phyloP scores from a whole-genome alignment of 2,888 invertebrate genomes.

The Cetonia aurata region DNA sequence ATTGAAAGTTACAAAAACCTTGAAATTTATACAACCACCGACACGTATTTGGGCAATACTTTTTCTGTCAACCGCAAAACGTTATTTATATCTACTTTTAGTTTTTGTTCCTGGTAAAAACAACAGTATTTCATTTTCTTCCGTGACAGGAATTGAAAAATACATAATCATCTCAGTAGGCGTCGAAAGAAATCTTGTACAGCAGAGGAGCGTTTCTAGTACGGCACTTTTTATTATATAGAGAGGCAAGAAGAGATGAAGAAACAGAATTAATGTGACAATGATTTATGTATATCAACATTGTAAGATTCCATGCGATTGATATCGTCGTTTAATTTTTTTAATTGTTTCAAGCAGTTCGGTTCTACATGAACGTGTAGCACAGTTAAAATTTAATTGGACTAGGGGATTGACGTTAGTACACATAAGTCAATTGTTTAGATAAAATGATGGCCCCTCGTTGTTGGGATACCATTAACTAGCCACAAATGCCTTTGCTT shows the following conservation, averaged over 20 bases:
- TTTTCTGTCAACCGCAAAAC: conserved; percentile 19
- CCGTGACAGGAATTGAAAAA: conserved; percentile 41
- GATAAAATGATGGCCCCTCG: conserved; percentile 11
- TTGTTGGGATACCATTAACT: background rate
- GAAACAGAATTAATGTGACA: conserved; percentile 22
- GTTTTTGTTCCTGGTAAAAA: conserved; percentile 33
- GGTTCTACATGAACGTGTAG: conserved; percentile 8
- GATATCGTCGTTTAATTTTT: conserved; percentile 19
- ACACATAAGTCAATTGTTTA: conserved; percentile 26
- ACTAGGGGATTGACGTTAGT: conserved; percentile 20
- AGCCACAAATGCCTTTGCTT: conserved; percentile 19
- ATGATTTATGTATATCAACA: conserved; percentile 28
- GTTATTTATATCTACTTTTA: conserved; percentile 21
- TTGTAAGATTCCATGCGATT: conserved; percentile 9
- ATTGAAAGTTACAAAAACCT: background rate
- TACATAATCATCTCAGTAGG: conserved; percentile 29
- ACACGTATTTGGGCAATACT: conserved; percentile 12
- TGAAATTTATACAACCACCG: conserved; percentile 24
- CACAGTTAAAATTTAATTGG: conserved; percentile 22
- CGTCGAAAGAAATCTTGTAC: conserved; percentile 30
- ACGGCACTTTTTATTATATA: conserved; percentile 3
- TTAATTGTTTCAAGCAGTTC: conserved; percentile 19
- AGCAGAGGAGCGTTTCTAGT: conserved; percentile 16
- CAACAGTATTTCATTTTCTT: conserved; percentile 36
- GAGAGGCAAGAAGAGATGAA: conserved; percentile 14